Evolutionary conservation across 2,888 invertebrate species (phyloP), one percentile per base, ranked within the genome.

Genomic region (Amphipoea lucens): DNA sequence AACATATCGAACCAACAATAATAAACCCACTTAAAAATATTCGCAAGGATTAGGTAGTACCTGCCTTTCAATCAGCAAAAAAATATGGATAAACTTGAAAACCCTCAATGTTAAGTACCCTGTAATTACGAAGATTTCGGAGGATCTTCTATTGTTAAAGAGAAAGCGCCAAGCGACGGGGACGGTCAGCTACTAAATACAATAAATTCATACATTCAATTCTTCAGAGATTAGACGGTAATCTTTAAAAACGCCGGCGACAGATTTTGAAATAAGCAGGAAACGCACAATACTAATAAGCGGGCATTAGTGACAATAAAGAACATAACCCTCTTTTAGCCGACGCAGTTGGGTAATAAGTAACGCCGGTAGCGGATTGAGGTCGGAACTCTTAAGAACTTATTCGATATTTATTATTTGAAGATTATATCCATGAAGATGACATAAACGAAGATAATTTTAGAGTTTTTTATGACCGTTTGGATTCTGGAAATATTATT

Each of bases 251-350:
- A 86, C 83, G 76, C 84, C 78, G 80, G 63, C 79, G 73, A 81
- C 82, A 77, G 74, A 86, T 89, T 82, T 83, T 77, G 76, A 77
- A 89, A 82, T 84, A 90, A 93, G 91, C 90, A 91, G 92, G 93
- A 93, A 93, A 90, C 81, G 85, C 74, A 89, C 90, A 92, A 93
- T 89, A 84, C 90, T 91, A 92, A 93, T 92, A 91, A 83, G 89
- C 86, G 88, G 73, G 90, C 79, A 89, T 91, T 90, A 88, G 87
- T 84, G 84, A 91, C 86, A 91, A 89, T 88, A 90, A 81, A 82
- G 65, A 87, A 71, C 71, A 84, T 79, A 88, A 80, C 76, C 68
- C 75, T 70, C 78, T 85, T 81, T 86, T 65, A 76, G 23, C 60
- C 75, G 73, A 69, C 45, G 76, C 63, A 23, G 78, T 87, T 80